Conservation (phyloP, 2,797 vertebrate species). For the Lepilemur ruficaudatus region DNA sequence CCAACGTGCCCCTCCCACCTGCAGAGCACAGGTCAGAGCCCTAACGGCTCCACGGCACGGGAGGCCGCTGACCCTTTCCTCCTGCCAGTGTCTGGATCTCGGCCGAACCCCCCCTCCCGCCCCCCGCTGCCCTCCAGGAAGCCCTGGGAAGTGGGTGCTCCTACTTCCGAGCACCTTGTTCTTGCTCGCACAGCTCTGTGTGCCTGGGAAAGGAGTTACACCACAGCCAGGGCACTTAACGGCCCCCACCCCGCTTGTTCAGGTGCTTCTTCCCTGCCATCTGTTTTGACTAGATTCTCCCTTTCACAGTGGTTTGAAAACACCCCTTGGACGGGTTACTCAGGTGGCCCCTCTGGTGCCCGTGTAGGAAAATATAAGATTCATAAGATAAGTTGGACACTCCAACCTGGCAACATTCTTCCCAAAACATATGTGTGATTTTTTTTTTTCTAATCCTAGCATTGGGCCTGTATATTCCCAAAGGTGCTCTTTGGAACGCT, state of each 20-base stretch:
- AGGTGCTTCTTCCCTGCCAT: not conserved
- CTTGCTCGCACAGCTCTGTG: accelerated
- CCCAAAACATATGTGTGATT: not conserved
- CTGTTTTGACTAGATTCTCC: not conserved
- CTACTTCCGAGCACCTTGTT: no score
- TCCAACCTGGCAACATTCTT: not conserved
- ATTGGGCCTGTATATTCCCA: not conserved
- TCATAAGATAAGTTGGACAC: accelerated
- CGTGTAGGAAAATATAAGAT: not conserved
- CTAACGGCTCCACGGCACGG: not conserved
- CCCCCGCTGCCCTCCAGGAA: no score
- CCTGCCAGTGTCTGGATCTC: not conserved
- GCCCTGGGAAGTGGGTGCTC: not conserved
- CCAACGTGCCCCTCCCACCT: not conserved
- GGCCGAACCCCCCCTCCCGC: no score
- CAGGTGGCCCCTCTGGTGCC: not conserved
- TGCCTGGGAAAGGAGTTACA: no score
- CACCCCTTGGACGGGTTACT: not conserved
- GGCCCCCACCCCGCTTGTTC: accelerated
- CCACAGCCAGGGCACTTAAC: not conserved
- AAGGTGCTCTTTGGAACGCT: not conserved
- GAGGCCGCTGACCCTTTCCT: not conserved
- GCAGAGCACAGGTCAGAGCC: not conserved
- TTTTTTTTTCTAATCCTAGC: no score
- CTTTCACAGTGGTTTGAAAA: not conserved